phyloP scores from a whole-genome alignment of 1,140 invertebrate species.

The Aphelinus atriplicis region DNA sequence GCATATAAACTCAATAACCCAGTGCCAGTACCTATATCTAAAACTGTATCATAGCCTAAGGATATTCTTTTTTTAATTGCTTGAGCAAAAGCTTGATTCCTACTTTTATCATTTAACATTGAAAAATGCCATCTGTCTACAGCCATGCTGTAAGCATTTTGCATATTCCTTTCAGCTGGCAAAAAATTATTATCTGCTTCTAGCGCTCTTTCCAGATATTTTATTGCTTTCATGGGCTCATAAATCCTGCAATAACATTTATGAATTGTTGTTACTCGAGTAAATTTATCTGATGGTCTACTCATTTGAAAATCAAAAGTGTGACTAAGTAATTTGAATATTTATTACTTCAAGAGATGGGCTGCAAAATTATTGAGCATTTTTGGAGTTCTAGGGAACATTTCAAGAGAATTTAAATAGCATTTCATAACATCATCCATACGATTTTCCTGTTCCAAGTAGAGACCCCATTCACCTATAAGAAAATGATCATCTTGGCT shows the following conservation, averaged over 20 bases:
- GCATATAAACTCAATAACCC: no score
- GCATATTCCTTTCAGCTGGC: conserved; percentile 54
- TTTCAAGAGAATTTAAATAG: conserved; percentile 52
- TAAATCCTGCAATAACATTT: conserved; percentile 49
- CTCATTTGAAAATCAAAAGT: conserved; percentile 14
- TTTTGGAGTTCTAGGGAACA: conserved; percentile 52
- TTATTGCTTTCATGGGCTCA: conserved; percentile 50
- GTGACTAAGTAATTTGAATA: conserved; percentile 3
- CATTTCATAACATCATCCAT: conserved; percentile 49
- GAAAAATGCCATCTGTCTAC: conserved; percentile 84
- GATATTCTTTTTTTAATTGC: no score
- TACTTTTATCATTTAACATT: conserved; percentile 73
- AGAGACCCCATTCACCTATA: conserved; percentile 57
- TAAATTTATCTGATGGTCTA: conserved; percentile 13
- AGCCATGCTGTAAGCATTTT: conserved; percentile 57
- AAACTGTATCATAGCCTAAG: no score
- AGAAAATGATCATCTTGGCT: not conserved
- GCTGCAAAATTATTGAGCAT: conserved; percentile 58
- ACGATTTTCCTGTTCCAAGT: conserved; percentile 47
- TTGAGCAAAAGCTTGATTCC: no score
- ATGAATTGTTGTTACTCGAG: conserved; percentile 37
- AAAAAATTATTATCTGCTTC: conserved; percentile 50
- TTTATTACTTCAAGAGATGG: conserved; percentile 51
- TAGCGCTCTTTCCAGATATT: conserved; percentile 50
- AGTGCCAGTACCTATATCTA: no score